These are phyloP conservation scores for Trypoxylus dichotomus DNA, from an alignment of 1,140 invertebrate species.

Conservation along the genomic window DNA sequence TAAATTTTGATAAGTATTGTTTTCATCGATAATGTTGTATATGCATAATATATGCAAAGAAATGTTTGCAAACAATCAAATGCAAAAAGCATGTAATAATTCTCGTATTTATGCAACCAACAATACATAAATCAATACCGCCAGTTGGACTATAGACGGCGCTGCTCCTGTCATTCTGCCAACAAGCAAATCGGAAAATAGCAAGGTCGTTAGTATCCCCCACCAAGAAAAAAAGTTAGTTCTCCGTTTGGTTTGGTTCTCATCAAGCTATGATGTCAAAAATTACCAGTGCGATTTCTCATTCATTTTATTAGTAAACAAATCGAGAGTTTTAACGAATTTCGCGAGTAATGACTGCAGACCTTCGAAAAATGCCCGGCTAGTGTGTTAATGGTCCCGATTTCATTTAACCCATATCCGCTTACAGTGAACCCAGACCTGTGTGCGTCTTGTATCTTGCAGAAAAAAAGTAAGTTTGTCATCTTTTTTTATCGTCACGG, in stretches of 20 bases:
- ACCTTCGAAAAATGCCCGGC: slow-evolving; percentile 1
- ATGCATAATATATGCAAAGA: too few species aligned
- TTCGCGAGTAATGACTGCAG: background rate
- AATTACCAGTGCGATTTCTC: slow-evolving; percentile 9
- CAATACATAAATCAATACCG: background rate
- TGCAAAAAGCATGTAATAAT: background rate
- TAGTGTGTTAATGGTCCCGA: background rate
- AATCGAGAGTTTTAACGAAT: background rate
- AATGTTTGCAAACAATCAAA: too few species aligned
- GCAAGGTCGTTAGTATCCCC: slow-evolving; percentile 16
- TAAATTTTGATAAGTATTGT: too few species aligned
- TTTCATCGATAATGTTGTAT: too few species aligned
- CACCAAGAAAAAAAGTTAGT: slow-evolving; percentile 21
- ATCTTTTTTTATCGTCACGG: background rate
- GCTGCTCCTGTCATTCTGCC: slow-evolving; percentile 11
- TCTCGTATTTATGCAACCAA: background rate
- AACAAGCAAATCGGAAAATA: slow-evolving; percentile 9
- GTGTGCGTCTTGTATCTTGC: background rate
- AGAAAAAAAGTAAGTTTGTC: slow-evolving; percentile 16
- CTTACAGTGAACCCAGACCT: background rate
- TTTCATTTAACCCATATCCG: slow-evolving; percentile 24
- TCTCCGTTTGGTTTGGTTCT: background rate
- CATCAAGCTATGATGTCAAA: slow-evolving; percentile 13
- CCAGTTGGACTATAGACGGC: background rate
- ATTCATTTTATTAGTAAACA: slow-evolving; percentile 9